Evolutionary conservation across 2,797 vertebrate genomes (phyloP), one percentile per base, ranked within the genome.

Genomic region (Acestrorhynchus altus): DNA sequence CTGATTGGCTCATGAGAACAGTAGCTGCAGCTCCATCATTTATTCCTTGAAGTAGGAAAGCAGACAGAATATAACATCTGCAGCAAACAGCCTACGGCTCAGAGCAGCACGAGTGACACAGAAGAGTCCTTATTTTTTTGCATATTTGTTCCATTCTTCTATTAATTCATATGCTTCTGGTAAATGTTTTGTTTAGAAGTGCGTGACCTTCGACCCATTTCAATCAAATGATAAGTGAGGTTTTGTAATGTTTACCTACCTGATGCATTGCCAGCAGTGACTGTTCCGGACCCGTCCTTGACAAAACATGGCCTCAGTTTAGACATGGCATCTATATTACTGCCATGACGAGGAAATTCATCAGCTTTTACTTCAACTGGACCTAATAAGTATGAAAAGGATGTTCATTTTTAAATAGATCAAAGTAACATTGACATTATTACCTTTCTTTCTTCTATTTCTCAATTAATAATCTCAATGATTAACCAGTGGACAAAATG

Each of bases 21-120:
- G 96, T 94, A 24, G 96, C 97, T 42, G 98, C 97, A 28, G 96
- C 98, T 15, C 98, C 98, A 47, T 99, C 97, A 56, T 98, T 99
- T 0, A 99, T 81, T 77, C 98, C 98, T 99, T 76, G 12, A 57
- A 74, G 49, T 70, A n/a, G 68, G 49, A 69, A 26, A 13, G 8
- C 13, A 72, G 18, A 67, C 3, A 76, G 9, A 1, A 71, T 46
- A 54, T 73, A 40, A 61, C 39, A n/a, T 47, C 49, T 70, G 47
- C 56, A 22, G 18, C 3, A 20, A 11, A 44, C 3, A 39, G 1
- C 11, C 28, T 11, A 44, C 22, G 56, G 9, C n/a, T 24, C 40
- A 65, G 39, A 22, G 63, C 42, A 66, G 18, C 59, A 35, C 13
- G 22, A 12, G 40, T 44, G 63, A 64, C 13, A 6, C 8, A 3